These are phyloP conservation scores for Chalcosyrphus nemorum DNA, from an alignment of 2,888 invertebrate genomes.

Conservation along the genomic window DNA sequence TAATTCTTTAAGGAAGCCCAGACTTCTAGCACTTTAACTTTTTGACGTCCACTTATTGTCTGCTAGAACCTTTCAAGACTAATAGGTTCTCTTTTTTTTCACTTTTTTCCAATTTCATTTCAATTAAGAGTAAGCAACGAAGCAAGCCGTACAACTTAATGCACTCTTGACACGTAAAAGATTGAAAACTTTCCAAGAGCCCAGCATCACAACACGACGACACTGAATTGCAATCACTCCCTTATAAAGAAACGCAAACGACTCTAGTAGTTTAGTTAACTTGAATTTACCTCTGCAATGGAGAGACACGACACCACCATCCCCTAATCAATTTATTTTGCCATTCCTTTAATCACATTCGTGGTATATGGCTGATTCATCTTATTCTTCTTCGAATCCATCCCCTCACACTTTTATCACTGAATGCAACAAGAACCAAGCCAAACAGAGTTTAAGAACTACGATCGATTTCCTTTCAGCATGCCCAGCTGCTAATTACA, in stretches of 20 bases:
- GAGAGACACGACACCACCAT: neutral
- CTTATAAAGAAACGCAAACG: slow-evolving; percentile 7
- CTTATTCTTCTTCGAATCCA: slow-evolving; percentile 40
- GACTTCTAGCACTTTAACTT: neutral
- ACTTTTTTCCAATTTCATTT: slow-evolving; percentile 32
- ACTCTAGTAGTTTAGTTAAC: slow-evolving; percentile 27
- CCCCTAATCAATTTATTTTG: slow-evolving; percentile 59
- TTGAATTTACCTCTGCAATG: slow-evolving; percentile 18
- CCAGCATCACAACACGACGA: slow-evolving; percentile 4
- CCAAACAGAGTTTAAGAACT: slow-evolving; percentile 36
- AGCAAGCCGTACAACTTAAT: slow-evolving; percentile 46
- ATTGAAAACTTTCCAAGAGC: slow-evolving; percentile 59
- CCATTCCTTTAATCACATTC: slow-evolving; percentile 55
- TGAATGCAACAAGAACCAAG: neutral
- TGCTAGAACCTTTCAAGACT: neutral
- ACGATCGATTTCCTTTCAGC: slow-evolving; percentile 67
- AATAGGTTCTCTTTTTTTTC: neutral
- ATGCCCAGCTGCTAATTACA: slow-evolving; percentile 66
- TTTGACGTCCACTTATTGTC: neutral
- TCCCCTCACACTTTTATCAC: neutral
- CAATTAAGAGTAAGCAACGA: slow-evolving; percentile 53
- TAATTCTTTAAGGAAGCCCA: no score
- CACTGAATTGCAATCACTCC: slow-evolving; percentile 50
- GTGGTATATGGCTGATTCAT: slow-evolving; percentile 50
- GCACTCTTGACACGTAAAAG: slow-evolving; percentile 70